phyloP scores from a whole-genome alignment of 2,113 vertebrate genomes.

The Elachura formosa region DNA sequence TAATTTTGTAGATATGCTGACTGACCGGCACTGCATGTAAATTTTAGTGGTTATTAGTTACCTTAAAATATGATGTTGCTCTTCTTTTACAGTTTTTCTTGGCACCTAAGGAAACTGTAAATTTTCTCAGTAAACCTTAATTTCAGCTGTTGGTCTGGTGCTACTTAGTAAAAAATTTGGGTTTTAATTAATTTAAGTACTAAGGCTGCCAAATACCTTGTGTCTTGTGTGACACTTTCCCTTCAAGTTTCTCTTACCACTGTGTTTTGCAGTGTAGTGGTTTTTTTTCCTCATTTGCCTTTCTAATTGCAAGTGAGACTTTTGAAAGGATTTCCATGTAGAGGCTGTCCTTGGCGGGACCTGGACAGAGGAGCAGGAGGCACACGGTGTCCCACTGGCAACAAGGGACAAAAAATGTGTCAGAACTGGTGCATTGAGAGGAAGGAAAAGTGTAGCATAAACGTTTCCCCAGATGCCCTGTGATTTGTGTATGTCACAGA shows the following conservation, averaged over 20 bases:
- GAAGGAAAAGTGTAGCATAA: neutral
- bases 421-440: neutral
- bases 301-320: neutral
- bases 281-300: neutral
- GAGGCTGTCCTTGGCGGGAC: neutral
- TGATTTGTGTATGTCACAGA: neutral
- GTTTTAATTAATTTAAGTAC: neutral
- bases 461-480: neutral
- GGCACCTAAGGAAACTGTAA: neutral
- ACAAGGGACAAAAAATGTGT: neutral
- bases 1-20: neutral
- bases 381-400: accelerated
- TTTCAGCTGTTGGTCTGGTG: neutral
- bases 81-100: neutral
- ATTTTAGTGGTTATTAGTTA: neutral
- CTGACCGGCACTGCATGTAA: neutral
- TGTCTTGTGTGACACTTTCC: neutral
- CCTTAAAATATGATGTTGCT: neutral
- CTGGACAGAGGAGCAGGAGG: neutral
- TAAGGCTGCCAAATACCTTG: neutral
- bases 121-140: neutral
- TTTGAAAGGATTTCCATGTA: conserved; percentile 2
- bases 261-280: neutral
- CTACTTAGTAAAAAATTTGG: neutral
- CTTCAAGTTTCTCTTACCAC: neutral